Percentiles rank a stretch among this genome's conserved stretches.
Evolutionary conservation across 2,113 vertebrate genomes (phyloP).

Genomic region (Leucosticte australis): DNA sequence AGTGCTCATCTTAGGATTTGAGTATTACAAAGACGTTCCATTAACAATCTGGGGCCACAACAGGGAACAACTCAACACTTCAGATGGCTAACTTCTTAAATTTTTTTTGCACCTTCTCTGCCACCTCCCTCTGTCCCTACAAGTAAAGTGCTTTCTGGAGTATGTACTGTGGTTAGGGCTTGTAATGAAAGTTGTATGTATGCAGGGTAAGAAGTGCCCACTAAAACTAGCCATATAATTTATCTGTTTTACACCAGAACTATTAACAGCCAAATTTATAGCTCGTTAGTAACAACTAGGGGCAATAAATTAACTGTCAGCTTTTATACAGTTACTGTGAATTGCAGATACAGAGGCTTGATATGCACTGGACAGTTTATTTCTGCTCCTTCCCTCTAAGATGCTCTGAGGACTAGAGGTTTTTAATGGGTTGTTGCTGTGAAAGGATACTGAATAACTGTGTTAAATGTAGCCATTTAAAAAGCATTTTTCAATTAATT

Average conservation of each 20-base stretch:
- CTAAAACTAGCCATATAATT: not conserved
- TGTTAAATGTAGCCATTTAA: not conserved
- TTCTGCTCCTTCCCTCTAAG: not conserved
- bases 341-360: not conserved
- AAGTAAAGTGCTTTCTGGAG: not conserved
- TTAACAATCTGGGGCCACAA: not conserved
- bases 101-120: not conserved
- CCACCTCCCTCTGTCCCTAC: not conserved
- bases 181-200: not conserved
- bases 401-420: not conserved
- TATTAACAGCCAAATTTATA: not conserved
- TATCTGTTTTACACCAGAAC: not conserved
- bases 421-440: not conserved
- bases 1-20: not conserved
- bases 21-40: not conserved
- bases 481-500: not conserved
- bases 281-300: not conserved
- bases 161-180: not conserved
- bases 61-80: not conserved
- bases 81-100: not conserved
- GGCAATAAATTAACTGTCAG: not conserved
- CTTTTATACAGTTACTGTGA: not conserved
- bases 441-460: not conserved
- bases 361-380: not conserved
- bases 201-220: not conserved